Evolutionary conservation across 2,797 vertebrate species (phyloP), one percentile per base, ranked within the genome.

Genomic region (Halcyon chelicuti): DNA sequence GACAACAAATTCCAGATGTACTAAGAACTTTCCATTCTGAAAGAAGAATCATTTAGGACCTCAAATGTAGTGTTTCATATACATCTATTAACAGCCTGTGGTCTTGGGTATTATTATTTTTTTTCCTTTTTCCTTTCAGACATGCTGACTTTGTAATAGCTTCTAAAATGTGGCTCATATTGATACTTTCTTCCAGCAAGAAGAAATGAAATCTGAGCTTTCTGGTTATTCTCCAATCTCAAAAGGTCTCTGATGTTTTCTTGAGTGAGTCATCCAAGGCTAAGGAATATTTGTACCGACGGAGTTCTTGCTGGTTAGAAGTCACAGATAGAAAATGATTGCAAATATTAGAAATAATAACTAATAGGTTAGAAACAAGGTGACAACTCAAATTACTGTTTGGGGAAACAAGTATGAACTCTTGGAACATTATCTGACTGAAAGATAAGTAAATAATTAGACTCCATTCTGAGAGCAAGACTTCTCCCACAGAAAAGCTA

Each of bases 361-460:
- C 62, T 75, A 42, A 44, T 6, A 40, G 12, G 31, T 65, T 74
- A 76, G 39, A 71, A 79, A 14, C 11, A 83, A 86, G 49, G 19
- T 91, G 49, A 80, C 49, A 86, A 42, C 33, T 86, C 31, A 83
- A 86, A 86, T 91, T 75, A 77, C 26, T 65, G 13, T 88, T 95
- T 90, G 80, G 75, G 57, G 40, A 91, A 95, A 77, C 22, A 93
- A 39, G 8, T 49, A 46, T 61, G 47, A 89, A 74, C 44, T 73
- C 80, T 35, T 40, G 10, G 6, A 80, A 15, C 7, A 42, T 74
- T 74, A 65, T 26, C 72, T 88, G 63, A 55, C 72, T 58, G 54
- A 91, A 95, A 93, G 58, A 29, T 65, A 90, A 79, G 31, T 40
- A 92, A 89, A 88, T 76, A 80, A 94, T 86, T 80, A 75, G 31